Evolutionary conservation across 2,113 vertebrate species (phyloP).

Genomic region (Brachionichthys hirsutus): DNA sequence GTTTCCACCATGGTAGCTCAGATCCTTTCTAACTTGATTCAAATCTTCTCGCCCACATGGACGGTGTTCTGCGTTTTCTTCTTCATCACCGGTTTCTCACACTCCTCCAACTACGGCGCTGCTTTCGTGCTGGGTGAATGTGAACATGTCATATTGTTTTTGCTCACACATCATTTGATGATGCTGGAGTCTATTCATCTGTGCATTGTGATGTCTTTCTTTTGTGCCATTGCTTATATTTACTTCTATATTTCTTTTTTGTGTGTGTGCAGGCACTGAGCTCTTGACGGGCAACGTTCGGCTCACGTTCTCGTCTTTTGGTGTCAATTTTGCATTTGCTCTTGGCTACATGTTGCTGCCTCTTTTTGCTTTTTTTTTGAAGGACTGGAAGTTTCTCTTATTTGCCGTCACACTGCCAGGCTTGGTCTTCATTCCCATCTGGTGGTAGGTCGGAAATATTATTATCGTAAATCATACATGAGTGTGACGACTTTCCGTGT

Average conservation of each 20-base stretch:
- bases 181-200: not conserved
- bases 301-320: constrained; percentile 81
- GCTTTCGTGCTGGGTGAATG: no score
- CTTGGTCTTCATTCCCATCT: constrained; percentile 78
- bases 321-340: constrained; percentile 80
- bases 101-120: no score
- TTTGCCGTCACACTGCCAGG: constrained; percentile 79
- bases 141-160: no score
- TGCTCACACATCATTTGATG: not conserved
- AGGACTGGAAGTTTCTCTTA: constrained; percentile 82
- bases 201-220: not conserved
- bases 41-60: no score
- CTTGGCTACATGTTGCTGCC: constrained; percentile 88
- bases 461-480: no score
- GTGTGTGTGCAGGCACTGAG: constrained; percentile 79
- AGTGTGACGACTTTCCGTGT: no score
- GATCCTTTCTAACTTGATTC: no score
- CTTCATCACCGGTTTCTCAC: no score
- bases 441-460: constrained; percentile 79
- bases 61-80: no score
- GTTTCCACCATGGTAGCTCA: no score
- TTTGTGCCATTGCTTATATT: not conserved
- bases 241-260: not conserved
- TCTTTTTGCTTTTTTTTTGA: constrained; percentile 81
- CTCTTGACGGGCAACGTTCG: constrained; percentile 81